Percentiles rank a stretch among this genome's conserved stretches.
Evolutionary conservation across 2,113 vertebrate genomes (phyloP).

Genomic region (Ibidorhyncha struthersii): DNA sequence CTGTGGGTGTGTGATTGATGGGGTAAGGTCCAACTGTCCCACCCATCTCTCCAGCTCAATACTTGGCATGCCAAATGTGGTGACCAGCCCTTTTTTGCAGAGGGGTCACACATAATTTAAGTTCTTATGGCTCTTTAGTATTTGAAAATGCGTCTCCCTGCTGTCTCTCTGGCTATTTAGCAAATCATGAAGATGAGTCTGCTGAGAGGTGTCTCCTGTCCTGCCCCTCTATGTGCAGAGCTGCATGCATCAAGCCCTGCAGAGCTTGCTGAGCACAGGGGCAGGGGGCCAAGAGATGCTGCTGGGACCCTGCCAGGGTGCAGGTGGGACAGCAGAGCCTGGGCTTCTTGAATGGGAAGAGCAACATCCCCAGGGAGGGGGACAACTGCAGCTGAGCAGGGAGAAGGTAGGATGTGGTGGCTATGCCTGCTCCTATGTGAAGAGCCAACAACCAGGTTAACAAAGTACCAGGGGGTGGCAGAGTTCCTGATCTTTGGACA

Average conservation of each 20-base stretch:
- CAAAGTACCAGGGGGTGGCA: background rate
- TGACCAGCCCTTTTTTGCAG: background rate
- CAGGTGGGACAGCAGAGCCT: background rate
- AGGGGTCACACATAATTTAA: background rate
- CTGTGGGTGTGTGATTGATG: background rate
- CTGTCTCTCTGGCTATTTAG: background rate
- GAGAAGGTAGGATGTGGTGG: background rate
- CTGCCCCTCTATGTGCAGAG: background rate
- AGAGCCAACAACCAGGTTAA: background rate
- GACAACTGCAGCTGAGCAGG: background rate
- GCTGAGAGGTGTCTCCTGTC: background rate
- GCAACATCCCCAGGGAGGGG: background rate
- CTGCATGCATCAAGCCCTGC: accelerated
- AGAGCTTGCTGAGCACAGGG: background rate
- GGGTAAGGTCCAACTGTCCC: background rate
- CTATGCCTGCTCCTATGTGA: accelerated
- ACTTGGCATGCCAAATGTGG: background rate
- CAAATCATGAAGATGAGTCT: background rate
- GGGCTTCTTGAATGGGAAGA: background rate
- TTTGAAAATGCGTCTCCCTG: background rate
- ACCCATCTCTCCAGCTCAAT: background rate
- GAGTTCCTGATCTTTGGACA: background rate
- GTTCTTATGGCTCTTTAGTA: background rate
- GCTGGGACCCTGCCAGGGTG: background rate
- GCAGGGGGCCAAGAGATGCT: background rate